A percentile compares a stretch with the other conserved stretches of the same genome.
Evolutionary conservation across 2,888 invertebrate species (phyloP).

Genomic region (Tinea pellionella): DNA sequence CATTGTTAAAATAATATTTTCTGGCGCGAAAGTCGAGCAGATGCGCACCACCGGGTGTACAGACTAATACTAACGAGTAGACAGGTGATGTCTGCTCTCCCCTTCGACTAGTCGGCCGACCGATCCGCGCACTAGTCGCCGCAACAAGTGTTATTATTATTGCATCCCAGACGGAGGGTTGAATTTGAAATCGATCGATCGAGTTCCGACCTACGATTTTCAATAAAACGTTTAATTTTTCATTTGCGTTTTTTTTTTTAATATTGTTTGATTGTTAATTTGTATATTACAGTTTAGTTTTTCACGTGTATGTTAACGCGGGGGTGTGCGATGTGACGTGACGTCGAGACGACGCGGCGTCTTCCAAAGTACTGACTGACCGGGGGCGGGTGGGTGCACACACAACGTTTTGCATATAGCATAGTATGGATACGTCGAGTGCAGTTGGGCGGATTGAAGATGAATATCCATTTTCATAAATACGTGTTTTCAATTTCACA

Average conservation of each 20-base stretch:
- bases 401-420: neutral
- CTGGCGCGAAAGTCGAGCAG: slow-evolving; percentile 54
- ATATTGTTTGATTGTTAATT: neutral
- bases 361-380: neutral
- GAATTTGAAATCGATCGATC: neutral
- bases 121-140: slow-evolving; percentile 25
- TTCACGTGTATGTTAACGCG: neutral
- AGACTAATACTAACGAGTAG: slow-evolving; percentile 18
- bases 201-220: neutral
- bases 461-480: too few relatives aligned
- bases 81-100: slow-evolving; percentile 55
- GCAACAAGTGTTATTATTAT: slow-evolving; percentile 18
- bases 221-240: neutral
- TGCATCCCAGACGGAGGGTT: slow-evolving; percentile 9
- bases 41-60: slow-evolving; percentile 36
- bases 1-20: slow-evolving; percentile 15
- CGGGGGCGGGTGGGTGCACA: neutral
- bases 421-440: neutral
- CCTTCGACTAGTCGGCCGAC: slow-evolving; percentile 27
- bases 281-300: neutral
- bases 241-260: neutral
- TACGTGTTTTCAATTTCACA: too few relatives aligned
- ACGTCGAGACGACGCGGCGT: neutral
- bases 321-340: neutral
- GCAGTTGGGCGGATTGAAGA: neutral